Evolutionary conservation across 2,888 invertebrate species (phyloP).

Genomic region (Dynastes maya): DNA sequence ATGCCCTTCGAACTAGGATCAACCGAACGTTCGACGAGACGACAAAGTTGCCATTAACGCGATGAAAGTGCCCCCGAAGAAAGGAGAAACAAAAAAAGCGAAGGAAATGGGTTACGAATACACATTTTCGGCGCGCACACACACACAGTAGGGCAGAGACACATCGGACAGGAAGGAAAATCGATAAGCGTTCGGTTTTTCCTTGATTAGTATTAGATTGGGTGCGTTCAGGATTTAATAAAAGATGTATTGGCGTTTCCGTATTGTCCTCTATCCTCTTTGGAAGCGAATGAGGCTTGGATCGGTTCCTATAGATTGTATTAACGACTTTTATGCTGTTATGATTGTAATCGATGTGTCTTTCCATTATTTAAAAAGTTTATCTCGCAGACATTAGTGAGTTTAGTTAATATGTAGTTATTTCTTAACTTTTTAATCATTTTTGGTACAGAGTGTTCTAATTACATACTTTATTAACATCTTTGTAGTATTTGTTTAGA

Average conservation of each 20-base stretch:
- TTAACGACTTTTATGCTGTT: no score
- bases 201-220: conserved; percentile 46
- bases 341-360: no score
- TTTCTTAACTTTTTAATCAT: no score
- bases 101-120: conserved; percentile 14
- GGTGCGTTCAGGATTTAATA: conserved; percentile 27
- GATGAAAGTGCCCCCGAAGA: conserved; percentile 32
- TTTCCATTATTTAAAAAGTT: no score
- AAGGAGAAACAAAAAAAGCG: conserved; percentile 19
- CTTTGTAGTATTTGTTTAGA: no score
- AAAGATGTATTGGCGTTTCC: conserved; percentile 20
- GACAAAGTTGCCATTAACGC: conserved; percentile 47
- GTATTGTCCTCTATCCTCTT: conserved; percentile 13
- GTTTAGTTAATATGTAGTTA: no score
- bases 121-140: background rate
- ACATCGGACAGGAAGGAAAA: conserved; percentile 18
- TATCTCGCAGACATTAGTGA: no score
- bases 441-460: no score
- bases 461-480: no score
- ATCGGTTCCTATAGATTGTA: background rate
- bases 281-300: conserved; percentile 5
- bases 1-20: conserved; percentile 45
- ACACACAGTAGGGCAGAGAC: background rate
- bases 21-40: conserved; percentile 34
- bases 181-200: conserved; percentile 31